These are phyloP conservation scores for Moxostoma hubbsi DNA, from an alignment of 2,797 vertebrate species.

Conservation along the genomic window DNA sequence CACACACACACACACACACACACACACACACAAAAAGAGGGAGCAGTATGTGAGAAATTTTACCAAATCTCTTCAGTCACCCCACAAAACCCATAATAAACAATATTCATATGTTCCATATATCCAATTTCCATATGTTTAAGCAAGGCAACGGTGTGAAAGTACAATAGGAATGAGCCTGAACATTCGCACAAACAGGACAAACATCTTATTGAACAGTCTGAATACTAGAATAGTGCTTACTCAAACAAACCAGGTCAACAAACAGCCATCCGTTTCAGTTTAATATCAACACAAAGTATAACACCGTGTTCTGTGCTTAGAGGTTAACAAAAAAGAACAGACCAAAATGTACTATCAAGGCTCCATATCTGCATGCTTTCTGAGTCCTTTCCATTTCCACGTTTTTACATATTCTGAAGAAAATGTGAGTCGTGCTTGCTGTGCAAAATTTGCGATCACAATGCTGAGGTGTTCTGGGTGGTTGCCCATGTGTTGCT, in stretches of 20 bases:
- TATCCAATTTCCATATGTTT: background rate
- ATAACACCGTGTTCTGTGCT: background rate
- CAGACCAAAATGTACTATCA: background rate
- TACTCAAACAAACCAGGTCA: background rate
- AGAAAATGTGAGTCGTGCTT: no score
- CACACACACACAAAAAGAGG: background rate
- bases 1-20: constrained; percentile 3
- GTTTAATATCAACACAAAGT: background rate
- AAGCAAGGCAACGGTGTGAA: background rate
- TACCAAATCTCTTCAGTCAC: background rate
- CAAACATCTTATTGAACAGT: background rate
- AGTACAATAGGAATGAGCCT: background rate
- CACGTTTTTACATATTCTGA: no score
- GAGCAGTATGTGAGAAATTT: background rate
- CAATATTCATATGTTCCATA: no score
- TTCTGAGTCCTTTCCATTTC: no score
- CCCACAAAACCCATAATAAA: background rate
- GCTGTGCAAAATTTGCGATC: no score
- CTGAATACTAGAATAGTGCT: background rate
- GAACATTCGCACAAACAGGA: background rate
- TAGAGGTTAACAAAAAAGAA: background rate
- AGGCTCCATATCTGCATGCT: background rate
- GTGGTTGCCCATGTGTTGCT: background rate
- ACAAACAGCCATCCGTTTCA: constrained; percentile 5
- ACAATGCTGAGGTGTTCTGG: no score